Evolutionary conservation across 1,140 invertebrate species (phyloP).

Genomic region (Scylla paramamosain): DNA sequence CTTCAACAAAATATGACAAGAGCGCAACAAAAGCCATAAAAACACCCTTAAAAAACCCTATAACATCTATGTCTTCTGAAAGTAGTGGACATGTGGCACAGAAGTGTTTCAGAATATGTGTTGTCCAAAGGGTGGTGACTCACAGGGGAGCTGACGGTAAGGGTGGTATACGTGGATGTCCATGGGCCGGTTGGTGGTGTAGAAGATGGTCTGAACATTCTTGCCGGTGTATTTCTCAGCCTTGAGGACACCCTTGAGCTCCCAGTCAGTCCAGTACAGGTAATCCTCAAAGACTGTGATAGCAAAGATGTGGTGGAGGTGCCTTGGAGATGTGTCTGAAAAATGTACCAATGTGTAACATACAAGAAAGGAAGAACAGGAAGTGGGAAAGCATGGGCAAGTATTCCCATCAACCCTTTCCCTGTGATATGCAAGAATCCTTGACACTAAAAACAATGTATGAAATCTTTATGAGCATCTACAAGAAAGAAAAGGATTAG

Average conservation of each 20-base stretch:
- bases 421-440: no score
- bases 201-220: slow-evolving; percentile 86
- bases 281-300: slow-evolving; percentile 92
- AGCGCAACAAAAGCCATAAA: no score
- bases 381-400: background rate
- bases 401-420: no score
- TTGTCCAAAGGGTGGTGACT: slow-evolving; percentile 63
- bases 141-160: slow-evolving; percentile 80
- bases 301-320: slow-evolving; percentile 92
- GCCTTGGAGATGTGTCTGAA: slow-evolving; percentile 82
- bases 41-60: no score
- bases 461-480: no score
- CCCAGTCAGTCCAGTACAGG: slow-evolving; percentile 96
- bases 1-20: no score
- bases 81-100: no score
- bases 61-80: no score
- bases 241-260: slow-evolving; percentile 91
- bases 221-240: slow-evolving; percentile 88
- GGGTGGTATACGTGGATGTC: slow-evolving; percentile 91
- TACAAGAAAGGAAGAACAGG: background rate
- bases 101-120: no score
- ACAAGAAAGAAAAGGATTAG: no score
- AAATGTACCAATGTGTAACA: background rate
- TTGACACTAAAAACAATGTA: no score
- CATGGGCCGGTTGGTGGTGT: slow-evolving; percentile 91